phyloP scores from a whole-genome alignment of 2,113 vertebrate genomes.

The Calonectris borealis region DNA sequence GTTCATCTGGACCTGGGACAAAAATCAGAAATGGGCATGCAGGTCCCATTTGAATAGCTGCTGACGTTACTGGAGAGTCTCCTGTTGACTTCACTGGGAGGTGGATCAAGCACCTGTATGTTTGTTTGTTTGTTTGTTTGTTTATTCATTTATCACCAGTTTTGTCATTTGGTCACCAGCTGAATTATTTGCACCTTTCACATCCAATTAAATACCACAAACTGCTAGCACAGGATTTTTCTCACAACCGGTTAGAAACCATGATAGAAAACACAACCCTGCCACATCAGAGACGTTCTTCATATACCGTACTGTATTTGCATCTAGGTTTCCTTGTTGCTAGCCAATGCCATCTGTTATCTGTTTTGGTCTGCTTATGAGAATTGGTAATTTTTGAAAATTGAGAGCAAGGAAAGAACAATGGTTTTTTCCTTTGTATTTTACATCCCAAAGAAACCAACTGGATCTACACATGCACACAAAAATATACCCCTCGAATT shows the following conservation, averaged over 20 bases:
- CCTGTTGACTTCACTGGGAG: not conserved
- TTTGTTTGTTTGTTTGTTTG: not conserved
- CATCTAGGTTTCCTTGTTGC: constrained; percentile 50
- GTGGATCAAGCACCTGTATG: accelerated
- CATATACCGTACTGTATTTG: not conserved
- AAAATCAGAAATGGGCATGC: not conserved
- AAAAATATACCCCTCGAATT: not conserved
- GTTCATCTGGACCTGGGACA: not conserved
- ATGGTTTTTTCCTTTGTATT: constrained; percentile 3
- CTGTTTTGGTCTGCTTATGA: constrained; percentile 49
- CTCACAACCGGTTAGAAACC: constrained; percentile 6
- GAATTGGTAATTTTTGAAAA: constrained; percentile 26
- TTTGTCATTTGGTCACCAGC: not conserved
- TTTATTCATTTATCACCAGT: not conserved
- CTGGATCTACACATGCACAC: not conserved
- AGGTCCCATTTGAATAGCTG: not conserved
- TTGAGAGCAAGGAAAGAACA: constrained; percentile 22
- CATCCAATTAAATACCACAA: not conserved
- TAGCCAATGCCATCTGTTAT: constrained; percentile 52
- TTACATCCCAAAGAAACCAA: not conserved
- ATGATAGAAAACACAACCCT: constrained; percentile 40
- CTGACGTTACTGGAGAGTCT: not conserved
- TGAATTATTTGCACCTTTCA: not conserved
- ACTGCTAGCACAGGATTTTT: not conserved
- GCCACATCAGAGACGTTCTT: constrained; percentile 1